phyloP scores from a whole-genome alignment of 2,888 invertebrate species.

The Digitonthophagus gazella region DNA sequence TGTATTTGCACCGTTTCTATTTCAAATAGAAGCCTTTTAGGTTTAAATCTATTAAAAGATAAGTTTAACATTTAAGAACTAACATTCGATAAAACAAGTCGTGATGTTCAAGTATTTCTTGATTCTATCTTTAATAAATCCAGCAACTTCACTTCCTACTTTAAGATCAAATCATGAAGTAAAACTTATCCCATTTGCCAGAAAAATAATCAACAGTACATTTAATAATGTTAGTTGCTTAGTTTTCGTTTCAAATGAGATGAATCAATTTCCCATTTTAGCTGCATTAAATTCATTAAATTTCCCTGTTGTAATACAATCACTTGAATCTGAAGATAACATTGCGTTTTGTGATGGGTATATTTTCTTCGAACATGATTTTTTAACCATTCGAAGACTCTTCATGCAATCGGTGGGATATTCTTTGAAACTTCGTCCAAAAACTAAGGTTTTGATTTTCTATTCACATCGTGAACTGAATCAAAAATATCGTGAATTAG shows the following conservation, averaged over 20 bases:
- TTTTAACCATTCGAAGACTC: neutral
- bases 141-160: neutral
- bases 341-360: neutral
- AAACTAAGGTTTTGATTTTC: neutral
- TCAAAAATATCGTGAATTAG: neutral
- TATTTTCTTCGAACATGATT: neutral
- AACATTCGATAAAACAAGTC: neutral
- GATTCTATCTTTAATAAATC: neutral
- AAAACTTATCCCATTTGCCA: neutral
- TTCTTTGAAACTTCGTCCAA: constrained; percentile 1
- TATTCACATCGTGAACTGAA: neutral
- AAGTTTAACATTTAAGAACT: neutral
- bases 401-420: neutral
- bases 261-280: neutral
- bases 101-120: neutral
- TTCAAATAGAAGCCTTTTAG: neutral
- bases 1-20: neutral
- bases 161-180: neutral
- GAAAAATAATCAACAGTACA: neutral
- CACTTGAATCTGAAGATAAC: neutral
- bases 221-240: neutral
- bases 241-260: neutral
- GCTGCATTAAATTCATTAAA: neutral
- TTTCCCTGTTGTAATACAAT: neutral
- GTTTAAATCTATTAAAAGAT: neutral